Conservation (phyloP, 2,113 vertebrate genomes). For the Antechinus stuartii region DNA sequence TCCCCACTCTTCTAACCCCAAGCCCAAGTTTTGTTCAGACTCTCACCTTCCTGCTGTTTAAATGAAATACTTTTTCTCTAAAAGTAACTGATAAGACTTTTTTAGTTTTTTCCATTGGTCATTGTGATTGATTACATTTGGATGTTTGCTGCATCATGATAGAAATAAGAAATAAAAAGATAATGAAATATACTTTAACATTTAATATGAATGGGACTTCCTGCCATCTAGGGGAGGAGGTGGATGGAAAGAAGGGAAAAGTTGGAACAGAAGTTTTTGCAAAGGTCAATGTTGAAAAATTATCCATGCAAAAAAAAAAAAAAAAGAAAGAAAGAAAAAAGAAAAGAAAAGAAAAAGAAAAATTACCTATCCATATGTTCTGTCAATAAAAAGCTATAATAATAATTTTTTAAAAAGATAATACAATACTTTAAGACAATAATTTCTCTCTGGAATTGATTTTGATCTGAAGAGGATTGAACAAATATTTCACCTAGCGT, state of each 20-base stretch:
- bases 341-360: no score
- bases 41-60: background rate
- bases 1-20: background rate
- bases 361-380: no score
- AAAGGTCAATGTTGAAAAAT: no score
- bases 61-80: background rate
- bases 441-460: background rate
- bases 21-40: background rate
- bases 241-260: no score
- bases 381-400: no score
- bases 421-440: background rate
- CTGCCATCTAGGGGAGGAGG: no score
- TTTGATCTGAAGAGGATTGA: conserved; percentile 1
- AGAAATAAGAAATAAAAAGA: conserved; percentile 11
- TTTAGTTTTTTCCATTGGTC: background rate
- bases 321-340: no score
- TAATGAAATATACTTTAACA: background rate
- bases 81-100: background rate
- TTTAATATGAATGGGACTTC: no score
- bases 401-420: background rate
- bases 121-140: background rate
- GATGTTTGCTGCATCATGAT: background rate
- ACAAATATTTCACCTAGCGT: background rate
- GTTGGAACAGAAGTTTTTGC: no score
- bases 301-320: no score